Base-by-base conservation (phyloP, 2,888 invertebrate species). In the Lithophane socia region DNA sequence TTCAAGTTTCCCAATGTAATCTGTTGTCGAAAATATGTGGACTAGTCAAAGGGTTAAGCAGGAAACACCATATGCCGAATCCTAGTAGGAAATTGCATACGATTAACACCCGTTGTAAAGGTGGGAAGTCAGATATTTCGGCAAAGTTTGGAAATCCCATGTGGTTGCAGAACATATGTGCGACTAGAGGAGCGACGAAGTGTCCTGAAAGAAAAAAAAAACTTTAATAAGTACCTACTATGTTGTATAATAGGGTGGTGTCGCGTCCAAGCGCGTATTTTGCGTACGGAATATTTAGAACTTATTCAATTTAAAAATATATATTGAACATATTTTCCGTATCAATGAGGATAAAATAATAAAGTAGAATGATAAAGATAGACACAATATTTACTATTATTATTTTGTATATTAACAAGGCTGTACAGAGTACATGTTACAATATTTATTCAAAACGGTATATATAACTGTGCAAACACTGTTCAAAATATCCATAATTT, bases 91-190 rank as follows among this genome's bases (percentile, higher is more conserved):
- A 99, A 75, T 98, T 96, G 64, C 95, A 93, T 47, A 98, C 96
- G 3, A 98, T 97, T 44, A 98, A 92, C 21, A 97, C 93, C 86
- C 98, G 97, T 87, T 98, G 97, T 9, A 92, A 54, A 0, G 93
- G 91, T 7, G 94, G 94, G 80, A 94, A 96, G 52, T 94, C 93
- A 0, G 85, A 80, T 9, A 97, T 92, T 83, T 96, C 99, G 5
- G 97, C 97, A 84, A 99, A 97, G 93, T 99, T 98, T 0, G 99
- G 99, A 91, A 99, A 98, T 12, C 99, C 99, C 99, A 99, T 99
- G 94, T 99, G 98, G 94, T 99, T 99, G 95, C 99, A 99, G 94
- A 99, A 99, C 54, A 99, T 98, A 94, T 99, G 99, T 2, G 98
- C 99, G 24, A 99, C 94, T 87, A 99, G 97, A 5, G 99, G 98